Evolutionary conservation across 2,797 vertebrate species (phyloP).

Genomic region (Muraenolepis orangiensis): DNA sequence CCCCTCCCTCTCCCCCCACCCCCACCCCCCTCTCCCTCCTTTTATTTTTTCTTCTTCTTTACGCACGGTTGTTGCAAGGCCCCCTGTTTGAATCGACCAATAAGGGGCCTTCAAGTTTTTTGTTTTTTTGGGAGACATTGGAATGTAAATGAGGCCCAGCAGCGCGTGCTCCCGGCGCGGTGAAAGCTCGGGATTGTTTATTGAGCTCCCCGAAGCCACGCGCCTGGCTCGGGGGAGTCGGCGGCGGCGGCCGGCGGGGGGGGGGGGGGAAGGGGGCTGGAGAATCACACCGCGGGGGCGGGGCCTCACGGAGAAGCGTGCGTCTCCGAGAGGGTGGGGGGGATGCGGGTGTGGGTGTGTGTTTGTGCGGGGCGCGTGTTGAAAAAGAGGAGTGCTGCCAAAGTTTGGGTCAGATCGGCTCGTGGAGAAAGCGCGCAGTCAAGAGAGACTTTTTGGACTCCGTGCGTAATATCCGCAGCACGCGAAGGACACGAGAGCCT

Average conservation of each 20-base stretch:
- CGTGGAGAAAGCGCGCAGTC: slow-evolving; percentile 69
- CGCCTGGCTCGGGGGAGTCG: slow-evolving; percentile 82
- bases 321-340: slow-evolving; percentile 51
- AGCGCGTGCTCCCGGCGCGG: slow-evolving; percentile 79
- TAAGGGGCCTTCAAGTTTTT: slow-evolving; percentile 72
- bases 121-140: slow-evolving; percentile 79
- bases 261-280: too few species aligned
- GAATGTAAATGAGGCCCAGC: slow-evolving; percentile 79
- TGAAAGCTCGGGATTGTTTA: slow-evolving; percentile 86
- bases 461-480: slow-evolving; percentile 38
- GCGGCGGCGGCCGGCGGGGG: too few species aligned
- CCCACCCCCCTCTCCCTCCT: slow-evolving; percentile 44
- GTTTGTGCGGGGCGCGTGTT: slow-evolving; percentile 80
- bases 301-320: slow-evolving; percentile 78
- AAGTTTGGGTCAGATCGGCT: slow-evolving; percentile 80
- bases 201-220: slow-evolving; percentile 85
- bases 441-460: slow-evolving; percentile 70
- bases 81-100: slow-evolving; percentile 80
- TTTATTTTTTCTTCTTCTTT: slow-evolving; percentile 65
- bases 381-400: slow-evolving; percentile 83
- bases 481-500: slow-evolving; percentile 82
- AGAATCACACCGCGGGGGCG: slow-evolving; percentile 80
- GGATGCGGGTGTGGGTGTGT: slow-evolving; percentile 58
- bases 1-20: slow-evolving; percentile 46
- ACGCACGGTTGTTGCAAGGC: slow-evolving; percentile 71